Conservation (phyloP, 2,888 invertebrate species). For the Pammene fasciana region DNA sequence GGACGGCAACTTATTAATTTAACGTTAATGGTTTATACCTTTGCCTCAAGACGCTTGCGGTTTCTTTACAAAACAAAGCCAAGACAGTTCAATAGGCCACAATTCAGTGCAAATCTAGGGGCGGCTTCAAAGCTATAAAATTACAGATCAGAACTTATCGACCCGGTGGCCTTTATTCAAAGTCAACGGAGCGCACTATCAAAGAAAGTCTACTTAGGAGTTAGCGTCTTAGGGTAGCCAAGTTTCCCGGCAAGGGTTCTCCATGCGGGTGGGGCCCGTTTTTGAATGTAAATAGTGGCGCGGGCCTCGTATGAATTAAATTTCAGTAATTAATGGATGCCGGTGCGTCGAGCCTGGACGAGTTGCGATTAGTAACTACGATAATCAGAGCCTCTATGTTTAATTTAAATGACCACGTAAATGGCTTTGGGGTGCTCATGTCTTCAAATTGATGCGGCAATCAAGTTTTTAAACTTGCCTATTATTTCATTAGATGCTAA, state of each 20-base stretch:
- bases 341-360: constrained; percentile 48
- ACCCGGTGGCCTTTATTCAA: constrained; percentile 79
- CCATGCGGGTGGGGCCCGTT: constrained; percentile 77
- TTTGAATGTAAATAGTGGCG: constrained; percentile 82
- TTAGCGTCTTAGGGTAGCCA: constrained; percentile 80
- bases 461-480: too few species aligned
- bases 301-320: constrained; percentile 81
- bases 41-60: constrained; percentile 32
- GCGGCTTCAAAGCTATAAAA: constrained; percentile 81
- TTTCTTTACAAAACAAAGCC: constrained; percentile 52
- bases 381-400: constrained; percentile 10
- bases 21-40: constrained; percentile 27
- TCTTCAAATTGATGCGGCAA: too few species aligned
- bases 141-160: constrained; percentile 83
- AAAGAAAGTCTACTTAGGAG: constrained; percentile 82
- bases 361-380: constrained; percentile 26
- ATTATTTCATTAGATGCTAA: too few species aligned
- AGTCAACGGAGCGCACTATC: constrained; percentile 81
- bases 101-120: constrained; percentile 69
- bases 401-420: constrained; percentile 4
- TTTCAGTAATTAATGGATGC: constrained; percentile 82
- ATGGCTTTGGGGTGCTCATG: not conserved
- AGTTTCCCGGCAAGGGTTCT: constrained; percentile 80
- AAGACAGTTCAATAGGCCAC: constrained; percentile 73
- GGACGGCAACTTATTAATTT: constrained; percentile 7